These are phyloP conservation scores for Pseudorectes ferrugineus DNA, from an alignment of 2,113 vertebrate species.

Conservation along the genomic window DNA sequence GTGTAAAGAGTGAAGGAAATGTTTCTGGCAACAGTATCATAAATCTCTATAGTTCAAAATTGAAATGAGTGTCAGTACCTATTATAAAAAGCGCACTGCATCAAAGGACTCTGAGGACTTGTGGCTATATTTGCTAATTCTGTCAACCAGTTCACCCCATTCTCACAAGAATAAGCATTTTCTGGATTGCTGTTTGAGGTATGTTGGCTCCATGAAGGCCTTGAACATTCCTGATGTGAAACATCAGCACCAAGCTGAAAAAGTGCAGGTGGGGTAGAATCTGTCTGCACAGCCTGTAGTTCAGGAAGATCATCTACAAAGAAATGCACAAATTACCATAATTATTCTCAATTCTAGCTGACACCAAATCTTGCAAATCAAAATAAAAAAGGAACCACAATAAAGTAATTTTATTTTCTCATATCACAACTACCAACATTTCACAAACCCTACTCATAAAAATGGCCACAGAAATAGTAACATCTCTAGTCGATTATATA, in stretches of 20 bases:
- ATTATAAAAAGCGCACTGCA: conserved; percentile 89
- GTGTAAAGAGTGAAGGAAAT: neutral
- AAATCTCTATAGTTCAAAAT: neutral
- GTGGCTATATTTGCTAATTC: conserved; percentile 97
- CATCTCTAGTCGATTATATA: neutral
- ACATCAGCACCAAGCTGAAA: conserved; percentile 86
- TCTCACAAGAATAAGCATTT: conserved; percentile 72
- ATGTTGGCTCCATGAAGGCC: conserved; percentile 75
- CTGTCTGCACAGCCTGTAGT: conserved; percentile 92
- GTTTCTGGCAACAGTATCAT: neutral
- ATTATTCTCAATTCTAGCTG: neutral
- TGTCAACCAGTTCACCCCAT: conserved; percentile 91
- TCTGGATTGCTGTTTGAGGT: conserved; percentile 77
- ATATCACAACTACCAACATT: neutral
- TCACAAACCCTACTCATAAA: neutral
- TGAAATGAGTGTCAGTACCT: conserved; percentile 70
- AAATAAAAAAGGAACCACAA: neutral
- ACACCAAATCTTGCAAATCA: neutral
- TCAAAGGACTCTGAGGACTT: conserved; percentile 93
- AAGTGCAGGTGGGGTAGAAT: conserved; percentile 82
- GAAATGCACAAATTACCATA: neutral
- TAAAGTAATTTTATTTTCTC: neutral
- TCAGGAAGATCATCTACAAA: conserved; percentile 93
- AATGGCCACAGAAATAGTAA: neutral
- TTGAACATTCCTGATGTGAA: conserved; percentile 89